Evolutionary conservation across 1,140 invertebrate genomes (phyloP).

Genomic region (Brachystomella parvula): DNA sequence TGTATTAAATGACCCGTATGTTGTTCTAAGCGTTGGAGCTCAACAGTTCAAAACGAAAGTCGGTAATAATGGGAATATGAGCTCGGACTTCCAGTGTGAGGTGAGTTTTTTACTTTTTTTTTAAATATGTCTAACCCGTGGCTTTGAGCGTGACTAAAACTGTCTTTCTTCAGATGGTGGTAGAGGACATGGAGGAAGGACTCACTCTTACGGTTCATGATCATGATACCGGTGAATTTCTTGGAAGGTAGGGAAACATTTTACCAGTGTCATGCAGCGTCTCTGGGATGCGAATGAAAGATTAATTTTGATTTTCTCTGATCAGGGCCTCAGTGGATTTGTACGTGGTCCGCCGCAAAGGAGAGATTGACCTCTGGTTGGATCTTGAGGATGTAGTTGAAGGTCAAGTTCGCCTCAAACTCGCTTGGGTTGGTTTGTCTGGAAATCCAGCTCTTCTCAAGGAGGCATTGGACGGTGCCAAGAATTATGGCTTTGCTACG

Average conservation of each 20-base stretch:
- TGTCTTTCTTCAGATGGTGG: constrained; percentile 23
- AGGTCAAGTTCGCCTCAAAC: constrained; percentile 75
- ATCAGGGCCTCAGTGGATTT: constrained; percentile 32
- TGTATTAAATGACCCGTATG: constrained; percentile 92
- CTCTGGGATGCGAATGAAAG: constrained; percentile 64
- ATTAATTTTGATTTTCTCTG: not conserved
- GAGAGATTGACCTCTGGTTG: constrained; percentile 58
- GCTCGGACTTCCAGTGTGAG: constrained; percentile 91
- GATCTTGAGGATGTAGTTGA: constrained; percentile 87
- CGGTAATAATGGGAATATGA: constrained; percentile 84
- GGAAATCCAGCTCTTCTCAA: constrained; percentile 62
- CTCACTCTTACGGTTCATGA: constrained; percentile 32
- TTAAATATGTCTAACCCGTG: not conserved
- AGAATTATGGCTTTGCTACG: constrained; percentile 40
- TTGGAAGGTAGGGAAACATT: constrained; percentile 41
- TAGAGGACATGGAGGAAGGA: constrained; percentile 32
- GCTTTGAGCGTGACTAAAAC: not conserved
- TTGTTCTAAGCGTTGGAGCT: constrained; percentile 74
- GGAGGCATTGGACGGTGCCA: constrained; percentile 37
- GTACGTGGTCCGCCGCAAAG: constrained; percentile 38
- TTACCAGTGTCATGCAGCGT: no score
- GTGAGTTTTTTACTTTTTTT: constrained; percentile 49
- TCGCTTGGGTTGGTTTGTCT: constrained; percentile 77
- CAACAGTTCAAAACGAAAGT: constrained; percentile 79
- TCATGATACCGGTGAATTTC: constrained; percentile 42